These are phyloP conservation scores for Ochropleura leucogaster DNA, from an alignment of 2,888 invertebrate species.

Conservation along the genomic window DNA sequence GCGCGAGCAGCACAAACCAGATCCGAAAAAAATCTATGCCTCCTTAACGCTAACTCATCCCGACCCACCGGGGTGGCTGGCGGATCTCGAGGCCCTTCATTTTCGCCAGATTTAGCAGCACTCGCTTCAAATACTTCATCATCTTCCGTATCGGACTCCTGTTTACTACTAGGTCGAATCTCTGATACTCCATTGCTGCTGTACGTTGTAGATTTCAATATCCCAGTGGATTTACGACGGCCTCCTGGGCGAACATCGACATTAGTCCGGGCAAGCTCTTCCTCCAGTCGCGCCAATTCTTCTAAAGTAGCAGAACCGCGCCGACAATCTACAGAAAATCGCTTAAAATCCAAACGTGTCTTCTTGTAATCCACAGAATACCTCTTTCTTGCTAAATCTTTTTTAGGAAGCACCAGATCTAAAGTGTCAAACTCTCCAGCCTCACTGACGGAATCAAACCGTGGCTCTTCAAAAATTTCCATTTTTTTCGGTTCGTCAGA, in stretches of 20 bases:
- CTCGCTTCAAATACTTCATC: slow-evolving; percentile 92
- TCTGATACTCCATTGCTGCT: slow-evolving; percentile 80
- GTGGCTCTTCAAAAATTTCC: slow-evolving; percentile 68
- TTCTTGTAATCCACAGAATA: slow-evolving; percentile 86
- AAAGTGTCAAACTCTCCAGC: slow-evolving; percentile 75
- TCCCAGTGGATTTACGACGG: slow-evolving; percentile 87
- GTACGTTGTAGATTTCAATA: slow-evolving; percentile 85
- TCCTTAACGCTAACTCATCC: slow-evolving; percentile 94
- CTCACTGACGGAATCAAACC: slow-evolving; percentile 72
- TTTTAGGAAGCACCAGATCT: slow-evolving; percentile 76
- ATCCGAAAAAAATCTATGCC: slow-evolving; percentile 95
- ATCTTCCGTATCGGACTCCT: slow-evolving; percentile 81
- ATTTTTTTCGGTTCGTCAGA: slow-evolving; percentile 54
- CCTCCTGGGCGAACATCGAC: slow-evolving; percentile 80
- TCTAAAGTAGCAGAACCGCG: slow-evolving; percentile 83
- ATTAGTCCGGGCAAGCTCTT: slow-evolving; percentile 85
- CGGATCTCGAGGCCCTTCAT: slow-evolving; percentile 91
- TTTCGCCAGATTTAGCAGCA: slow-evolving; percentile 76
- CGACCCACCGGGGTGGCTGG: slow-evolving; percentile 95
- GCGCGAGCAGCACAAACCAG: slow-evolving; percentile 93
- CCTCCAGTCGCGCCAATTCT: slow-evolving; percentile 82
- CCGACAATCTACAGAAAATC: slow-evolving; percentile 86
- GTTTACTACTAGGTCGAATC: slow-evolving; percentile 71
- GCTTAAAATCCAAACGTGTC: slow-evolving; percentile 83
- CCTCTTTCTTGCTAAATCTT: slow-evolving; percentile 81